A percentile compares a stretch with the other conserved stretches of the same genome.
phyloP scores from a whole-genome alignment of 2,888 invertebrate species.

The Psylliodes chrysocephalus region DNA sequence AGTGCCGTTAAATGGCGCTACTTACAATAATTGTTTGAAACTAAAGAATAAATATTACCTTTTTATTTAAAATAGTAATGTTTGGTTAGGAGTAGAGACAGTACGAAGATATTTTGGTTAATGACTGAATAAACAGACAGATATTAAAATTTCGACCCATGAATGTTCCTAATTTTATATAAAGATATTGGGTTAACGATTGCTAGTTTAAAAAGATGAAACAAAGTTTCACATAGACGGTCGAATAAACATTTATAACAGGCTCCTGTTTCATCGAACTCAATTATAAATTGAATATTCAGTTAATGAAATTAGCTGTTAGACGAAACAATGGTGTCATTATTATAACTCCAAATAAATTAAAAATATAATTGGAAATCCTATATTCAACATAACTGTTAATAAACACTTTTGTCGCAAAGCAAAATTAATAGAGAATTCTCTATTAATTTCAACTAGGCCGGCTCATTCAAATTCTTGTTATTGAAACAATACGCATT shows the following conservation, averaged over 20 bases:
- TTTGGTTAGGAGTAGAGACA: too few relatives aligned
- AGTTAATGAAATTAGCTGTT: slow-evolving; percentile 37
- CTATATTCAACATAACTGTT: slow-evolving; percentile 40
- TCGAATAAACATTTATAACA: slow-evolving; percentile 18
- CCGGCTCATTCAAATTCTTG: slow-evolving; percentile 56
- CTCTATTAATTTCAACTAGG: slow-evolving; percentile 59
- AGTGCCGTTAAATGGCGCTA: too few relatives aligned
- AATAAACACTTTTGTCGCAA: slow-evolving; percentile 49
- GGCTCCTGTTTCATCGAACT: slow-evolving; percentile 20
- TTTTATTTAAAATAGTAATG: too few relatives aligned
- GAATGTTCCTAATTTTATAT: too few relatives aligned
- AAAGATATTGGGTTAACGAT: too few relatives aligned
- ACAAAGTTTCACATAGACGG: slow-evolving; percentile 12
- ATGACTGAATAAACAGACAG: too few relatives aligned
- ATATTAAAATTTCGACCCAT: too few relatives aligned
- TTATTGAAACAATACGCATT: slow-evolving; percentile 58
- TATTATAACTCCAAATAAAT: slow-evolving; percentile 37
- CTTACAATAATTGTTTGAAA: too few relatives aligned
- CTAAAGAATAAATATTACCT: too few relatives aligned
- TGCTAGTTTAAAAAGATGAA: slow-evolving; percentile 5
- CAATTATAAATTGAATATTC: slow-evolving; percentile 35
- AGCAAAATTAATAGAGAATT: slow-evolving; percentile 59
- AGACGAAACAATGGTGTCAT: slow-evolving; percentile 34
- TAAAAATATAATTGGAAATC: slow-evolving; percentile 44
- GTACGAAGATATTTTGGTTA: too few relatives aligned